Evolutionary conservation across 64 coral and sea anemone species (phyloP).

Genomic region (Porites australiensis): DNA sequence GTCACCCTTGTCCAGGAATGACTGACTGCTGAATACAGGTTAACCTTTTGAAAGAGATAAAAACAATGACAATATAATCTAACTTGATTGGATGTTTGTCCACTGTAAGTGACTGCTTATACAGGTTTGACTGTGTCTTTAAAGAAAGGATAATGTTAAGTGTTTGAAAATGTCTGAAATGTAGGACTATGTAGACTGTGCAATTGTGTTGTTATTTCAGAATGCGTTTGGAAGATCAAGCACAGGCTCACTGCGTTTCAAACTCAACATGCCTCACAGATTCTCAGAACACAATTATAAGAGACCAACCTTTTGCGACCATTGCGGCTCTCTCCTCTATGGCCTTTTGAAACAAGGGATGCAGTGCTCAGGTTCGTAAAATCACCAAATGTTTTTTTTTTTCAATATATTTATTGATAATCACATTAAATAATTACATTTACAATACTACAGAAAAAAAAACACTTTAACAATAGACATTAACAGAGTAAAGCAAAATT

Average conservation of each 20-base stretch:
- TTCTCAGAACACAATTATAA: conserved; percentile 86
- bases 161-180: neutral
- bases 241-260: conserved; percentile 61
- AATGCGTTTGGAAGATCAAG: neutral
- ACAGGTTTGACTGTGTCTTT: too few relatives aligned
- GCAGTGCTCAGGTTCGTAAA: conserved; percentile 84
- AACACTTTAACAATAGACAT: too few relatives aligned
- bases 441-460: too few relatives aligned
- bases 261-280: conserved; percentile 89
- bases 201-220: neutral
- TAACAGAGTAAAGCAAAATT: too few relatives aligned
- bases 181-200: neutral
- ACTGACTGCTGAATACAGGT: too few relatives aligned
- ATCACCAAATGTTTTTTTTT: neutral
- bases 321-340: conserved; percentile 97
- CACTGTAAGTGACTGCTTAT: too few relatives aligned
- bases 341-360: conserved; percentile 89
- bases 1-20: too few relatives aligned
- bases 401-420: too few relatives aligned
- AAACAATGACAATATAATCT: too few relatives aligned
- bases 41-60: too few relatives aligned
- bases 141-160: neutral
- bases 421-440: too few relatives aligned
- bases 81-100: too few relatives aligned
- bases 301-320: conserved; percentile 96